A percentile compares a stretch with the other conserved stretches of the same genome.
phyloP scores from a whole-genome alignment of 2,113 vertebrate species.

The Colossoma macropomum region DNA sequence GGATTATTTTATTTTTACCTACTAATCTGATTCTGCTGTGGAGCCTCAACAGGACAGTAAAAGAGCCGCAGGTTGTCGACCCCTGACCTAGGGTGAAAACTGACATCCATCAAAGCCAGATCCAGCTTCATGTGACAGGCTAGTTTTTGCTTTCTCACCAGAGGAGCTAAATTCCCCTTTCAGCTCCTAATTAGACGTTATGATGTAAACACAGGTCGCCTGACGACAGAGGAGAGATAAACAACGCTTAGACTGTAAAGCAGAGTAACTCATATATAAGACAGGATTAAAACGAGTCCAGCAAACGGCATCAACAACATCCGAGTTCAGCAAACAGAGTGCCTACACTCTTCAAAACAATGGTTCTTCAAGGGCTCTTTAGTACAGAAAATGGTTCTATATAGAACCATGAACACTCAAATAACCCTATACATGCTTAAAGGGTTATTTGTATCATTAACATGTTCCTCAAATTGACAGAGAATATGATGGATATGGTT shows the following conservation, averaged over 20 bases:
- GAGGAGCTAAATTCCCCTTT: background rate
- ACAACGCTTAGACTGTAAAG: background rate
- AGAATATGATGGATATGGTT: no score
- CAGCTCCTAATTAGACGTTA: background rate
- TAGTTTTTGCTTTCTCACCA: background rate
- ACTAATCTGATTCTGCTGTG: no score
- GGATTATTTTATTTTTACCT: no score
- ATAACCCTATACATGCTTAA: background rate
- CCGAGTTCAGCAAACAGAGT: background rate
- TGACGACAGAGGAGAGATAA: background rate
- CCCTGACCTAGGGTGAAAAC: no score
- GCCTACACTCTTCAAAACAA: no score
- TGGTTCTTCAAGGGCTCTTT: no score
- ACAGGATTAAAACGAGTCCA: background rate
- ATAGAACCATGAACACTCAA: no score
- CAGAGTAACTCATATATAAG: background rate
- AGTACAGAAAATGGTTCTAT: no score
- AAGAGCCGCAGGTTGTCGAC: no score
- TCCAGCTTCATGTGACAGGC: background rate
- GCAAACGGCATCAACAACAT: background rate
- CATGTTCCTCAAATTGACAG: no score
- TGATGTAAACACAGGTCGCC: background rate
- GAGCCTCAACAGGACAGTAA: no score
- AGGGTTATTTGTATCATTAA: no score
- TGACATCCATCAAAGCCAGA: background rate